A percentile compares a stretch with the other conserved stretches of the same genome.
Evolutionary conservation across 2,888 invertebrate genomes (phyloP).

Genomic region (Agrotis segetum): DNA sequence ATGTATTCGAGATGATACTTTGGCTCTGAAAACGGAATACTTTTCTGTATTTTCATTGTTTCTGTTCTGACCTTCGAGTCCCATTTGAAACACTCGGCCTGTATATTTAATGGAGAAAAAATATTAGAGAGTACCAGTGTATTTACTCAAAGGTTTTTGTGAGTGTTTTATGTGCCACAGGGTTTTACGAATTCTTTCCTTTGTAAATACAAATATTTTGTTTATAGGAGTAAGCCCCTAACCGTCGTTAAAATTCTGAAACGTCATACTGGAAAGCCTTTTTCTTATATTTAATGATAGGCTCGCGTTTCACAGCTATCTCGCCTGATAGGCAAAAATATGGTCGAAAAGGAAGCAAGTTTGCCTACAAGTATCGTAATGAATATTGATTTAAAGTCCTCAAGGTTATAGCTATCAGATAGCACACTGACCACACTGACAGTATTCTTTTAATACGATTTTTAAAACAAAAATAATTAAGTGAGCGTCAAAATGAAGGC

Average conservation of each 20-base stretch:
- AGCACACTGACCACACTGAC: too few species aligned
- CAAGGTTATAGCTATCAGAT: neutral
- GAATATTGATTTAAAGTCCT: too few species aligned
- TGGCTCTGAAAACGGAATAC: neutral
- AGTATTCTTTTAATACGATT: too few species aligned
- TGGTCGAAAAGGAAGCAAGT: too few species aligned
- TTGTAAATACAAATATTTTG: slow-evolving; percentile 30
- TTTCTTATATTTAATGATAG: slow-evolving; percentile 13
- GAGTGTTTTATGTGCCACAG: slow-evolving; percentile 29
- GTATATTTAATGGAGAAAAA: slow-evolving; percentile 36
- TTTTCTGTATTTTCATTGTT: slow-evolving; percentile 33
- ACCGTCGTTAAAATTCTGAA: slow-evolving; percentile 23
- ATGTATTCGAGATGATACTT: slow-evolving; percentile 16
- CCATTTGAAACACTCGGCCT: slow-evolving; percentile 27
- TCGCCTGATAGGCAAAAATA: too few species aligned
- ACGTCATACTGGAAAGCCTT: neutral
- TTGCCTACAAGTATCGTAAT: too few species aligned
- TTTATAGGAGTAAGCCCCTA: slow-evolving; percentile 14
- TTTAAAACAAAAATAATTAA: too few species aligned
- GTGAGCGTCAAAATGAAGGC: too few species aligned
- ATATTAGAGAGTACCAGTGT: slow-evolving; percentile 19
- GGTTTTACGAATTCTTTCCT: slow-evolving; percentile 21
- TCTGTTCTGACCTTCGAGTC: slow-evolving; percentile 32
- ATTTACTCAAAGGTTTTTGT: slow-evolving; percentile 22
- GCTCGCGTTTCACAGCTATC: too few species aligned